These are phyloP conservation scores for Corythaixoides concolor DNA, from an alignment of 2,113 vertebrate genomes.

Conservation along the genomic window DNA sequence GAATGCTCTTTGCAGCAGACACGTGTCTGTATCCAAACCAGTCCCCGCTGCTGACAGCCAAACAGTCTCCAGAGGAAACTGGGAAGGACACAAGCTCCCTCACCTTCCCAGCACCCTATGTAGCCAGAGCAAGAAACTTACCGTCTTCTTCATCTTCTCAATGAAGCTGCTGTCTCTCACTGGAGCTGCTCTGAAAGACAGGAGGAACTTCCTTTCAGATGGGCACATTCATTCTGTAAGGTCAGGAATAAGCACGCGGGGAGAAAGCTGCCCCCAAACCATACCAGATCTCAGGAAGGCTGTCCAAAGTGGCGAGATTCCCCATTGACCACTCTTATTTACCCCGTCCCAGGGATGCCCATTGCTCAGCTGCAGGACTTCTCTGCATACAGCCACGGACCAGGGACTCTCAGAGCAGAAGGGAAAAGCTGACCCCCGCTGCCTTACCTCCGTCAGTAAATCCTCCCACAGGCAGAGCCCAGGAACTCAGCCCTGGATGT, in stretches of 20 bases:
- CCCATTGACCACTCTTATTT: background rate
- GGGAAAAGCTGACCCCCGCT: background rate
- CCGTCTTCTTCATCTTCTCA: slow-evolving; percentile 99
- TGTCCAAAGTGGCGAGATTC: background rate
- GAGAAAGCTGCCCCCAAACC: background rate
- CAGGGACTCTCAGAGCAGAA: background rate
- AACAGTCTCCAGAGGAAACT: background rate
- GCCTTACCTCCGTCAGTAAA: background rate
- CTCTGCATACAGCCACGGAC: background rate
- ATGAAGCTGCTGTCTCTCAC: slow-evolving; percentile 91
- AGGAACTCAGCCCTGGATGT: background rate
- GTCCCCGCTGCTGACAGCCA: background rate
- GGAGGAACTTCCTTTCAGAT: background rate
- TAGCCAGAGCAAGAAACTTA: slow-evolving; percentile 65
- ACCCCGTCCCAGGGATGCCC: background rate
- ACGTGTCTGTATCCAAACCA: background rate
- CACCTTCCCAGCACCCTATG: background rate
- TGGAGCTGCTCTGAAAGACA: slow-evolving; percentile 76
- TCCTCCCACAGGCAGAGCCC: background rate
- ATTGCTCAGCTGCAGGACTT: background rate
- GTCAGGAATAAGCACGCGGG: background rate
- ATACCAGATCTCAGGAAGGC: background rate
- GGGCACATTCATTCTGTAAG: background rate
- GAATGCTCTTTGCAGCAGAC: background rate
- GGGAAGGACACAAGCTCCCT: background rate